Evolutionary conservation across 2,797 vertebrate genomes (phyloP).

Genomic region (Hippocampus kuda): DNA sequence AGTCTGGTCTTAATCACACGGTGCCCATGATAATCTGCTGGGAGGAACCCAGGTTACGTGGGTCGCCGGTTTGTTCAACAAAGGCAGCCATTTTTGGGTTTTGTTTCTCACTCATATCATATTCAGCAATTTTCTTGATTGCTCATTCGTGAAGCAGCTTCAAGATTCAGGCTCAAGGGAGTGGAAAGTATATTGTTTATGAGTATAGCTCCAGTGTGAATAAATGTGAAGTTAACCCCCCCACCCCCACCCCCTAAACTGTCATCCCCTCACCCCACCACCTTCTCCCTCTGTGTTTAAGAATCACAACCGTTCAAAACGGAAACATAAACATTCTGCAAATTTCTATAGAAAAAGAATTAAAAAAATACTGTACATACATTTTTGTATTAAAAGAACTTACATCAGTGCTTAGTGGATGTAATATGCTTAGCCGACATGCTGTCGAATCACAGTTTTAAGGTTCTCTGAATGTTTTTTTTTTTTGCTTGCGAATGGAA

Average conservation of each 20-base stretch:
- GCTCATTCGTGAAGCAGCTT: not conserved
- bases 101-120: constrained; percentile 18
- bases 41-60: constrained; percentile 67
- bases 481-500: constrained; percentile 54
- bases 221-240: not conserved
- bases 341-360: not conserved
- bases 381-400: not conserved
- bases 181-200: not conserved
- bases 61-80: constrained; percentile 72
- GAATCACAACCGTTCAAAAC: not conserved
- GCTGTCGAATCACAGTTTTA: constrained; percentile 38
- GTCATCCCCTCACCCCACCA: not conserved
- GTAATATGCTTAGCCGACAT: constrained; percentile 39
- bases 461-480: constrained; percentile 43
- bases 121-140: not conserved
- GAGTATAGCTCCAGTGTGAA: not conserved
- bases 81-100: constrained; percentile 31
- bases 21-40: constrained; percentile 80
- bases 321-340: not conserved
- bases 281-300: not conserved
- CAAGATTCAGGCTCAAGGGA: not conserved
- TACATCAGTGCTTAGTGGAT: not conserved
- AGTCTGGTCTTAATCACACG: constrained; percentile 76
- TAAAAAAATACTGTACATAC: not conserved
- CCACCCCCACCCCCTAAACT: no score